Base-by-base conservation (phyloP, 2,113 vertebrate species). In the Acrocephalus kingi region DNA sequence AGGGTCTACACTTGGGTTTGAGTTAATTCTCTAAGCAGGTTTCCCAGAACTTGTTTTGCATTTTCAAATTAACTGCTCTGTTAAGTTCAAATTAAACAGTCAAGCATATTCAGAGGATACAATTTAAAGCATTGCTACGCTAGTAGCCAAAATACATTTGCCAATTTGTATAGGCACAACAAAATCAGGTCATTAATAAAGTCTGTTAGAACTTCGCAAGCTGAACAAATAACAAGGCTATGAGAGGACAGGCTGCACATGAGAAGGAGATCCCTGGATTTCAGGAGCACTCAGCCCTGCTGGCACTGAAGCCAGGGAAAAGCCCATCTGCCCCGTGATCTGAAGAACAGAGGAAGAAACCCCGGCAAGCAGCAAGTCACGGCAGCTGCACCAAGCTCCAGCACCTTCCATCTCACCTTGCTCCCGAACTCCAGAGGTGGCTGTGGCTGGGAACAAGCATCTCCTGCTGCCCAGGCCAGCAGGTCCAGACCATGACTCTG, bases 31-130 rank as follows among this genome's bases (percentile, higher is more conserved):
- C 63, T 25, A 21, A 62, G 45, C 35, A 63, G 20, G 48, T 67
- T 93, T 69, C 55, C 55, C 52, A 80, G 46, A 94, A 73, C 37
- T 58, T 66, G 25, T 49, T 73, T 58, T 0, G 0, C 7, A 4
- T 88, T 95, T 93, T 83, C 45, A 43, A 90, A 74, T 12, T 19
- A 91, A 54, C 55, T 15, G 43, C 67, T 85, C 63, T 63, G 80
- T 83, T 85, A 95, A 79, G 94, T 48, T 68, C 45, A 75, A 93
- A 89, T 64, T 48, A 79, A 94, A 87, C 59, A 76, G 59, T 72
- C 61, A 90, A 73, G 30, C 74, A 46, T 55, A 39, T 59, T 64
- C 51, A 33, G 66, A 12, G 27, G 43, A 54, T 20, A 69, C 59
- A 66, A 33, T 62, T 33, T 22, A 54, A 83, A 79, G 81, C 58